These are phyloP conservation scores for Melipona bicolor DNA, from an alignment of 2,888 invertebrate genomes.

Conservation along the genomic window DNA sequence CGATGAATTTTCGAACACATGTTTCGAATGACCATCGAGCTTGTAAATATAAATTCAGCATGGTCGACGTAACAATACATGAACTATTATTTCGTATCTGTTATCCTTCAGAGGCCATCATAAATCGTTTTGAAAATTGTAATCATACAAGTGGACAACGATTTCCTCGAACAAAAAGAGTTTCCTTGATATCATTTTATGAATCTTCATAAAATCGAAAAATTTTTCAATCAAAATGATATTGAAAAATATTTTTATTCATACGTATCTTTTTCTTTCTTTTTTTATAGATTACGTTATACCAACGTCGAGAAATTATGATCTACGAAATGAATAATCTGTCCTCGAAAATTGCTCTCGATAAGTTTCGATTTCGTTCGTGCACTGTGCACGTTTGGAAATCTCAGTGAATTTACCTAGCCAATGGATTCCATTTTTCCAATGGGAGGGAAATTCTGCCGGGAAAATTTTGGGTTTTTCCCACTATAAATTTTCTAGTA, in stretches of 20 bases:
- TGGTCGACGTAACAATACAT: conserved; percentile 43
- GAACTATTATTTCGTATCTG: conserved; percentile 18
- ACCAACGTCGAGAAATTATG: too few relatives aligned
- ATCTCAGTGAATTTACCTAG: background rate
- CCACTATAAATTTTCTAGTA: conserved; percentile 35
- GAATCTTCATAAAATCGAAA: background rate
- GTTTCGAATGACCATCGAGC: conserved; percentile 52
- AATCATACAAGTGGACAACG: conserved; percentile 15
- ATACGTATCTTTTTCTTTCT: background rate
- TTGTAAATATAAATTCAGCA: conserved; percentile 70
- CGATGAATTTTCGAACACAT: conserved; percentile 64
- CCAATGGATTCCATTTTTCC: background rate
- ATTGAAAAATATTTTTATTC: background rate
- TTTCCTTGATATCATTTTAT: background rate
- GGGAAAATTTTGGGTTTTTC: conserved; percentile 32
- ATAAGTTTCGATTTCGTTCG: too few relatives aligned
- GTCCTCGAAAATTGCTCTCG: too few relatives aligned
- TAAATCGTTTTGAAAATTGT: conserved; percentile 42
- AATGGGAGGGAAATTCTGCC: background rate
- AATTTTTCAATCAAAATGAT: background rate
- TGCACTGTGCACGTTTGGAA: background rate
- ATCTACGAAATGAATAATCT: too few relatives aligned
- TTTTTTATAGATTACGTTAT: too few relatives aligned
- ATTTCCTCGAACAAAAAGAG: background rate
- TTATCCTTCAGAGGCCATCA: conserved; percentile 39